These are phyloP conservation scores for Cerastis leucographa DNA, from an alignment of 2,888 invertebrate genomes.

Conservation along the genomic window DNA sequence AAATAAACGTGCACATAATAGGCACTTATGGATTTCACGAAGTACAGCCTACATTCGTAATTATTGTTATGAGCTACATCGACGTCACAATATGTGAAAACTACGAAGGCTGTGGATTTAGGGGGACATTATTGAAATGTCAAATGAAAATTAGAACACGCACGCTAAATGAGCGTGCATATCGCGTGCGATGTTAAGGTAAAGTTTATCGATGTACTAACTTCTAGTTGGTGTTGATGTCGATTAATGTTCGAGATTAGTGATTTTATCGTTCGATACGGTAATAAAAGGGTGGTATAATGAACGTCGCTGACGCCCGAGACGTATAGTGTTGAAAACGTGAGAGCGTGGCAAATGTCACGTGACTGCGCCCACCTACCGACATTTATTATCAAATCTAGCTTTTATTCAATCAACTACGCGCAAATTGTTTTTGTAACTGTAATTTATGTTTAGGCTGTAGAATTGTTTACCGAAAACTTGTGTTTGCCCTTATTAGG, in stretches of 20 bases:
- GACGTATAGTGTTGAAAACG: conserved; percentile 42
- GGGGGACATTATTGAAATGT: conserved; percentile 44
- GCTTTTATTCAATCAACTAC: conserved; percentile 31
- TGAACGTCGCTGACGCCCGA: conserved; percentile 40
- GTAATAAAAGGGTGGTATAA: conserved; percentile 57
- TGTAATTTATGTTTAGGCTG: neutral
- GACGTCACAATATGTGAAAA: conserved; percentile 38
- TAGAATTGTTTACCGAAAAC: neutral
- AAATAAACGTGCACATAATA: conserved; percentile 70
- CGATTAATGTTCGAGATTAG: conserved; percentile 39
- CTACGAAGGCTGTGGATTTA: conserved; percentile 38
- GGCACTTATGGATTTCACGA: conserved; percentile 62
- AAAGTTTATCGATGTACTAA: conserved; percentile 24
- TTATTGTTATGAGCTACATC: conserved; percentile 33
- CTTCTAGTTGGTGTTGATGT: conserved; percentile 47
- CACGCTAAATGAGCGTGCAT: conserved; percentile 10
- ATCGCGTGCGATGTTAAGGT: conserved; percentile 3
- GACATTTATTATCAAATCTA: conserved; percentile 41
- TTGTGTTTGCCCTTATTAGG: neutral
- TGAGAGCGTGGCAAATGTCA: conserved; percentile 57
- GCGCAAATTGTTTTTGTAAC: conserved; percentile 18
- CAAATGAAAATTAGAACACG: conserved; percentile 19
- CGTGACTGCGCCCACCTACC: conserved; percentile 60
- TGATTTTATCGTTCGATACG: conserved; percentile 52
- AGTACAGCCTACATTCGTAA: conserved; percentile 25